phyloP scores from a whole-genome alignment of 2,888 invertebrate species.

The Enchytraeus crypticus region DNA sequence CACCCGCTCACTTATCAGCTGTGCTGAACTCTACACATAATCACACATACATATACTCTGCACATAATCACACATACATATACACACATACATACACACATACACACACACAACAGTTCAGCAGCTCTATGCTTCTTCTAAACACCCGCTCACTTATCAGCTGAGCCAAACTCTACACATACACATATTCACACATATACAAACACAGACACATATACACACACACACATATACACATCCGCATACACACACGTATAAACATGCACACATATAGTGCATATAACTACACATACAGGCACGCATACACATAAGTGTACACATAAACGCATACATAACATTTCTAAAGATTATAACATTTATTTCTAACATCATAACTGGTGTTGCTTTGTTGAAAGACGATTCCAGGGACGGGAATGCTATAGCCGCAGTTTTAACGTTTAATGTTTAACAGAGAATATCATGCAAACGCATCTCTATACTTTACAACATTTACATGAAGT shows the following conservation, averaged over 20 bases:
- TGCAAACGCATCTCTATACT: no score
- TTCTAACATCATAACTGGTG: not conserved
- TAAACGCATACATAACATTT: not conserved
- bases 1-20: slow-evolving; percentile 64
- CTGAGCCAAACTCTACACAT: slow-evolving; percentile 55
- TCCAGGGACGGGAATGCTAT: no score
- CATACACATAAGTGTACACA: not conserved
- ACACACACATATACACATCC: not conserved
- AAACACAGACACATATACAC: slow-evolving; percentile 19
- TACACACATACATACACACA: not conserved
- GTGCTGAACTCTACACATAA: slow-evolving; percentile 54
- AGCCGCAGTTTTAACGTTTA: no score
- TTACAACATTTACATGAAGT: no score
- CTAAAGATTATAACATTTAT: not conserved
- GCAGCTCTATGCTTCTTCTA: slow-evolving; percentile 65
- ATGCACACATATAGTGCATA: no score
- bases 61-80: slow-evolving; percentile 12
- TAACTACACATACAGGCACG: no score
- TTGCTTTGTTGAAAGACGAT: no score
- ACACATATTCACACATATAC: slow-evolving; percentile 50
- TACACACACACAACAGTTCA: no score
- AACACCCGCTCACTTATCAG: slow-evolving; percentile 68
- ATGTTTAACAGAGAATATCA: no score
- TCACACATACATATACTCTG: slow-evolving; percentile 51
- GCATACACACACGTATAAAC: no score